Percentiles rank a stretch among this genome's conserved stretches.
Conservation (phyloP, 2,113 vertebrate species). For the Smithornis capensis region DNA sequence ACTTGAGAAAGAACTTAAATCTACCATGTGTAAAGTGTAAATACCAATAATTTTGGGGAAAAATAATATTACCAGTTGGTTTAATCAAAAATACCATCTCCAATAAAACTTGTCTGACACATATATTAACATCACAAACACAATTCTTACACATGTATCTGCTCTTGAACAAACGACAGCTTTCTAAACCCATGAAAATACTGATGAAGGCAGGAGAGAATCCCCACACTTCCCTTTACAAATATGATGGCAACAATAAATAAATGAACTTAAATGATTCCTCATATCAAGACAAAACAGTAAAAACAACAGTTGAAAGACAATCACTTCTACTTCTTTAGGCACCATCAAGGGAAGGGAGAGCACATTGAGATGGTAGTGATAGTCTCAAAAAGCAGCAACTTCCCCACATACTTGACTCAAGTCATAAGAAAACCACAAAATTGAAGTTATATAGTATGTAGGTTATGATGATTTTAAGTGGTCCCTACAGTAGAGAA, state of each 20-base stretch:
- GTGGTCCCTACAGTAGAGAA: background rate
- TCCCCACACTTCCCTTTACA: background rate
- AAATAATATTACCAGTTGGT: background rate
- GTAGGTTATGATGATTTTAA: background rate
- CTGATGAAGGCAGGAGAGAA: background rate
- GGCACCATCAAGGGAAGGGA: background rate
- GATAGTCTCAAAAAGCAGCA: background rate
- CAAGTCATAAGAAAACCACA: background rate
- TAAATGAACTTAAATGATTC: background rate
- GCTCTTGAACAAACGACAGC: background rate
- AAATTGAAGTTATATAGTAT: background rate
- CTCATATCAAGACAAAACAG: background rate
- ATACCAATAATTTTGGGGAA: background rate
- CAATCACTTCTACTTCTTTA: background rate
- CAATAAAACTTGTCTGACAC: background rate
- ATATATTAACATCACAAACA: background rate
- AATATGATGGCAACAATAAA: background rate
- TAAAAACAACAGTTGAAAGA: background rate
- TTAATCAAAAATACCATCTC: background rate
- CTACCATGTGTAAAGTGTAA: background rate
- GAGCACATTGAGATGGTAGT: background rate
- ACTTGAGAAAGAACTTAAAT: background rate
- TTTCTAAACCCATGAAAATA: background rate
- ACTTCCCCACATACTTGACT: background rate
- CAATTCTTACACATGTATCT: background rate